Evolutionary conservation across 2,797 vertebrate genomes (phyloP), one percentile per base, ranked within the genome.

Genomic region (Acropternis orthonyx): DNA sequence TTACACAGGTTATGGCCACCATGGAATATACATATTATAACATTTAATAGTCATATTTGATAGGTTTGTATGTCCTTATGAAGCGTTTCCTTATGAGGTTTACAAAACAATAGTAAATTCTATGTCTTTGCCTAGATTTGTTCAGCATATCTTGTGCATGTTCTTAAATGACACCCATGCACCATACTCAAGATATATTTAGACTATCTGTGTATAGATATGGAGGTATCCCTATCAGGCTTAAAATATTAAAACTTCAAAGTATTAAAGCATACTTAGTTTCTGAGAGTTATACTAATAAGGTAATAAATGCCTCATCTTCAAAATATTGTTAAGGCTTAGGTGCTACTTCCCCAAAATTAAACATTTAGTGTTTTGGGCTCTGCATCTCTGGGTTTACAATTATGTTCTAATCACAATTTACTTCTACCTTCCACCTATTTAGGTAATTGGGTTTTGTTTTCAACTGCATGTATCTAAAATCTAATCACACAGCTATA

Each of bases 401-500:
- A 93, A 61, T 94, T 88, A 82, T 14, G 49, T 46, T 56, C 68
- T 94, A 94, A 96, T 93, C 82, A 81, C 84, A 82, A 69, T 95
- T 95, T 92, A 92, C 69, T 95, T 46, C 86, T 87, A 56, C 85
- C 79, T 88, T 93, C 78, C 91, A 94, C 86, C 85, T 92, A 48
- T 74, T 92, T 92, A 87, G 71, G 65, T 76, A 95, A 96, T 95
- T 93, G 0, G 36, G 61, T 96, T 96, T 96, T 96, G 74, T 93
- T 93, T 96, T 85, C 93, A 85, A 91, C 76, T 92, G 92, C 66
- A 75, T 65, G 73, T 72, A 73, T 92, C 88, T 85, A 92, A 91
- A 96, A 94, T 93, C 94, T 85, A 95, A 97, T 97, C 91, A 93
- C 69, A 88, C 28, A 84, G 85, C 73, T 84, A 88, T 4, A 92